These are phyloP conservation scores for Chondrosia reniformis DNA, from an alignment of 37 sponge, comb jelly and placozoan species.

Conservation along the genomic window DNA sequence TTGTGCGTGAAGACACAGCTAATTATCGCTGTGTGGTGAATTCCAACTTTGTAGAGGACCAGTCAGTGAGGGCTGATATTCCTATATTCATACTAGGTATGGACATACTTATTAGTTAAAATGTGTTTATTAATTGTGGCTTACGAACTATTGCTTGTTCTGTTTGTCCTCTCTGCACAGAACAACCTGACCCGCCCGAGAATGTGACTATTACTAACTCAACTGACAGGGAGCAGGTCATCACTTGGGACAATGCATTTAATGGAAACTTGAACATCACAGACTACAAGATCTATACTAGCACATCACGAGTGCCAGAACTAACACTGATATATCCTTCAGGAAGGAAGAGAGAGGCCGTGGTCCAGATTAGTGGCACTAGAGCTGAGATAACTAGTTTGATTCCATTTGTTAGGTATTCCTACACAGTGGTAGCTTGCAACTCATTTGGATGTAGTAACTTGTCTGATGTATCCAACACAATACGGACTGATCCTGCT, in stretches of 20 bases:
- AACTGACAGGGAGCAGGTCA: slow-evolving; percentile 21
- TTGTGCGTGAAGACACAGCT: slow-evolving; percentile 54
- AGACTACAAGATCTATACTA: slow-evolving; percentile 17
- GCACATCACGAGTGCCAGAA: background rate
- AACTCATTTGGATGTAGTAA: slow-evolving; percentile 54
- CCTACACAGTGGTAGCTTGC: slow-evolving; percentile 39
- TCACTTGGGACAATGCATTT: slow-evolving; percentile 52
- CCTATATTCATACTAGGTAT: slow-evolving; percentile 45
- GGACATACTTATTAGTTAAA: background rate
- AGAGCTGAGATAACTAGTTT: slow-evolving; percentile 3
- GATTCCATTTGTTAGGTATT: slow-evolving; percentile 50
- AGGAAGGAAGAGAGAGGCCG: background rate
- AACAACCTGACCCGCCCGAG: slow-evolving; percentile 50
- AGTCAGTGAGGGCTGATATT: no score
- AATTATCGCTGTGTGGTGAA: slow-evolving; percentile 57
- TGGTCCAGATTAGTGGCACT: background rate
- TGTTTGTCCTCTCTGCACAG: slow-evolving; percentile 19
- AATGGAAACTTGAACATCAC: slow-evolving; percentile 52
- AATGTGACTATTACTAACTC: background rate
- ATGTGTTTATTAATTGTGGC: background rate
- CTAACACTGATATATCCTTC: background rate
- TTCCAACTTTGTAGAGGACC: slow-evolving; percentile 18
- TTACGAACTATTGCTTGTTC: background rate
- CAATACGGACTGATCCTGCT: slow-evolving; percentile 33
- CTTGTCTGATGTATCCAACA: slow-evolving; percentile 12